These are phyloP conservation scores for Dryadula phaetusa DNA, from an alignment of 2,888 invertebrate genomes.

Conservation along the genomic window DNA sequence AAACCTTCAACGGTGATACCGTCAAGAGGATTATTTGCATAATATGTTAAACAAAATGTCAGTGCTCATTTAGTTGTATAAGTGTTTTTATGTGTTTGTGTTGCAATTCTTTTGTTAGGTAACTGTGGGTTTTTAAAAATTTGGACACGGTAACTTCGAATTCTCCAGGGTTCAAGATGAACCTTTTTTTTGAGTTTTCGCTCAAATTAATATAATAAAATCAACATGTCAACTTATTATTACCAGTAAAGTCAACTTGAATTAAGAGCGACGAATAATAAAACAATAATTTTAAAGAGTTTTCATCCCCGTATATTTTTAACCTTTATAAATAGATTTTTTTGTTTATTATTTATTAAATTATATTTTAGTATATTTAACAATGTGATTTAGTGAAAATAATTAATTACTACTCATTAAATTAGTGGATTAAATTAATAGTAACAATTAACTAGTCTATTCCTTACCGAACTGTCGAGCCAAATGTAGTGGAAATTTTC, in stretches of 20 bases:
- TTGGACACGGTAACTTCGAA: neutral
- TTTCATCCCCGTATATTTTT: no score
- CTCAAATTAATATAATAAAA: neutral
- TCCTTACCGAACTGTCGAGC: conserved; percentile 50
- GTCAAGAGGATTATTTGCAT: conserved; percentile 22
- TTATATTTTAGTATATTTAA: no score
- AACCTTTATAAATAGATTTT: no score
- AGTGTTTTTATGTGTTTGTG: neutral
- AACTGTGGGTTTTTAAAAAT: neutral
- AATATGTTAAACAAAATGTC: conserved; percentile 22
- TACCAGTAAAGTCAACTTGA: no score
- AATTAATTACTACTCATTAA: no score
- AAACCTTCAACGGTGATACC: conserved; percentile 10
- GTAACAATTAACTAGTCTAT: conserved; percentile 42
- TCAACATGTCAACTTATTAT: no score
- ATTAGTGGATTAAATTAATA: conserved; percentile 35
- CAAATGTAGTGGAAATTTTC: conserved; percentile 71
- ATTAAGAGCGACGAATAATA: no score
- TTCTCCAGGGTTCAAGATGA: neutral
- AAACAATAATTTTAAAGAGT: no score
- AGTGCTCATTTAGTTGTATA: conserved; percentile 1
- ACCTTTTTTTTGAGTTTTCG: neutral
- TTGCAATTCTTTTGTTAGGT: neutral
- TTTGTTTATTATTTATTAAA: no score
- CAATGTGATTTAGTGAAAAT: conserved; percentile 23